phyloP scores from a whole-genome alignment of 2,888 invertebrate genomes.

The Papilio gigon region DNA sequence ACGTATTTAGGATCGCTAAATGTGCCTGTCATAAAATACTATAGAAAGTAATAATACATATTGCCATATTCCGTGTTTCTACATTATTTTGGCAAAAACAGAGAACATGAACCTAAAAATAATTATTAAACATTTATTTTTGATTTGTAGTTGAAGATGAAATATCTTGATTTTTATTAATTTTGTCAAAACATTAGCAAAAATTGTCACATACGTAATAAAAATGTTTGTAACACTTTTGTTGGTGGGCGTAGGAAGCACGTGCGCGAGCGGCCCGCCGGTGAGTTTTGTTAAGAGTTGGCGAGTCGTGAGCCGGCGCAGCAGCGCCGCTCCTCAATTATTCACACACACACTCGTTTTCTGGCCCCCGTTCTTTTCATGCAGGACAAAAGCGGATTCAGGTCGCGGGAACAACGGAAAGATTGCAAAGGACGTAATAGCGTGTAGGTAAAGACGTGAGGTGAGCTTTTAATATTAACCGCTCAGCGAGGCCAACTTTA shows the following conservation, averaged over 20 bases:
- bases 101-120: too few species aligned
- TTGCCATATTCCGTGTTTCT: too few species aligned
- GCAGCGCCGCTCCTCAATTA: constrained; percentile 73
- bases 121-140: too few species aligned
- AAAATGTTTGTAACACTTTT: background rate
- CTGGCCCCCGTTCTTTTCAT: constrained; percentile 75
- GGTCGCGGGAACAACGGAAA: constrained; percentile 76
- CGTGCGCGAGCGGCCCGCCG: constrained; percentile 53
- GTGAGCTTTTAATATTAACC: constrained; percentile 75
- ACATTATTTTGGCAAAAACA: too few species aligned
- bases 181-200: too few species aligned
- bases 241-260: constrained; percentile 43
- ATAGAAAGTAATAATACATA: too few species aligned
- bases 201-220: background rate
- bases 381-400: constrained; percentile 75
- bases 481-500: constrained; percentile 62
- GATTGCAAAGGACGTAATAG: constrained; percentile 72
- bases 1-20: too few species aligned
- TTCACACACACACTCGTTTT: constrained; percentile 75
- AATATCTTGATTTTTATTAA: too few species aligned
- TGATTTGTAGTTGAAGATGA: too few species aligned
- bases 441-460: constrained; percentile 57
- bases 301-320: constrained; percentile 55
- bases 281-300: constrained; percentile 71
- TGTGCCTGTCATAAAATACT: too few species aligned